These are phyloP conservation scores for Anorthoa munda DNA, from an alignment of 2,888 invertebrate genomes.

Conservation along the genomic window DNA sequence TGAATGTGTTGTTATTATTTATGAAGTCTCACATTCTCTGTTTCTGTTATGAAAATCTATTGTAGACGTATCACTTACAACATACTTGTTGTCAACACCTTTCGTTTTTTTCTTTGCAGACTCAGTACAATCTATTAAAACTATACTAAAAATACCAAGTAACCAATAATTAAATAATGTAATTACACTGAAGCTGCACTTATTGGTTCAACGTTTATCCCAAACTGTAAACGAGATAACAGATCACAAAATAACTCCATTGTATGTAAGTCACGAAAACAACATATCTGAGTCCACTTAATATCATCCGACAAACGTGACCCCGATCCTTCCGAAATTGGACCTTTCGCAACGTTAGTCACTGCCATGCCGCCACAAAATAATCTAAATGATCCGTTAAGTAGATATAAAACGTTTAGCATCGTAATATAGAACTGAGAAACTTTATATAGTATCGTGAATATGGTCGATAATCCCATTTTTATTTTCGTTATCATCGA, in stretches of 20 bases:
- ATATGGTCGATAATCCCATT: slow-evolving; percentile 47
- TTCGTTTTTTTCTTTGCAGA: not conserved
- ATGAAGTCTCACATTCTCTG: slow-evolving; percentile 33
- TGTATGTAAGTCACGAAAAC: slow-evolving; percentile 83
- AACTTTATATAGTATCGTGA: slow-evolving; percentile 45
- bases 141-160: not conserved
- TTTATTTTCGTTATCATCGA: slow-evolving; percentile 47
- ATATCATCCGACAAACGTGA: slow-evolving; percentile 87
- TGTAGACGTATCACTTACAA: not conserved
- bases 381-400: slow-evolving; percentile 60
- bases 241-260: slow-evolving; percentile 53
- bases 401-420: slow-evolving; percentile 63
- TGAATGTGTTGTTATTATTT: slow-evolving; percentile 38
- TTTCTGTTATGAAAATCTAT: slow-evolving; percentile 26
- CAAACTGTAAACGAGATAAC: slow-evolving; percentile 47
- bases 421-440: slow-evolving; percentile 41
- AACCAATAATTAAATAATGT: slow-evolving; percentile 24
- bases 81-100: not conserved
- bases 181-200: slow-evolving; percentile 34
- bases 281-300: slow-evolving; percentile 82
- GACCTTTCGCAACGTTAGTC: slow-evolving; percentile 62
- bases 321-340: slow-evolving; percentile 80
- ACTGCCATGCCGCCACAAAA: slow-evolving; percentile 44
- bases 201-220: slow-evolving; percentile 7
- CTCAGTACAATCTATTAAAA: not conserved